Evolutionary conservation across 2,113 vertebrate species (phyloP).

Genomic region (Poicephalus meyeri): DNA sequence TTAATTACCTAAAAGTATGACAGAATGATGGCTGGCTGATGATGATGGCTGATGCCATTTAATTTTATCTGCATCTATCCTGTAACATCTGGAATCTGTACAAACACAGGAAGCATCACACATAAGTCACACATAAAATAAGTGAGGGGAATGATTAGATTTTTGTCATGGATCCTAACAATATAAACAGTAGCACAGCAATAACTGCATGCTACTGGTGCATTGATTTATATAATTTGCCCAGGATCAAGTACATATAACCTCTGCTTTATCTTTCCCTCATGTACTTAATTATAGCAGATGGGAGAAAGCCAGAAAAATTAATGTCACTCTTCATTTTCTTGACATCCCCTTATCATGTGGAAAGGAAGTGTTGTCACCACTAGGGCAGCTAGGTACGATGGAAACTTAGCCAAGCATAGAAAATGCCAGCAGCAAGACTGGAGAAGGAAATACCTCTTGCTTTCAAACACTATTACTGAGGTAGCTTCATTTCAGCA

Average conservation of each 20-base stretch:
- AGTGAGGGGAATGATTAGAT: background rate
- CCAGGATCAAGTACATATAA: background rate
- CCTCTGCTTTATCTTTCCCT: background rate
- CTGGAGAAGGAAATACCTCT: background rate
- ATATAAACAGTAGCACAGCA: background rate
- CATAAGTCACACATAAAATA: background rate
- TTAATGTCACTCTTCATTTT: background rate
- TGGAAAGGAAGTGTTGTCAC: background rate
- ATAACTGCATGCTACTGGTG: background rate
- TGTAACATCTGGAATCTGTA: background rate
- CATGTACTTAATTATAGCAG: background rate
- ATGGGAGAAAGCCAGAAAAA: background rate
- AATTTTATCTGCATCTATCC: background rate
- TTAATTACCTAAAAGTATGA: background rate
- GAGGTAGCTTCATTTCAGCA: background rate
- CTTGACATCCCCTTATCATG: background rate
- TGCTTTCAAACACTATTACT: background rate
- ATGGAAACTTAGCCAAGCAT: slow-evolving; percentile 10
- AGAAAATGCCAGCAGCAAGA: background rate
- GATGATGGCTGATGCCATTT: background rate
- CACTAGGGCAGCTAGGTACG: background rate
- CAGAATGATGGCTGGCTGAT: background rate
- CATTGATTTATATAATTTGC: background rate
- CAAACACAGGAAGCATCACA: background rate
- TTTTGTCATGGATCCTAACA: background rate